Percentiles rank a stretch among this genome's conserved stretches.
phyloP scores from a whole-genome alignment of 2,113 vertebrate species.

The Dromiciops gliroides region DNA sequence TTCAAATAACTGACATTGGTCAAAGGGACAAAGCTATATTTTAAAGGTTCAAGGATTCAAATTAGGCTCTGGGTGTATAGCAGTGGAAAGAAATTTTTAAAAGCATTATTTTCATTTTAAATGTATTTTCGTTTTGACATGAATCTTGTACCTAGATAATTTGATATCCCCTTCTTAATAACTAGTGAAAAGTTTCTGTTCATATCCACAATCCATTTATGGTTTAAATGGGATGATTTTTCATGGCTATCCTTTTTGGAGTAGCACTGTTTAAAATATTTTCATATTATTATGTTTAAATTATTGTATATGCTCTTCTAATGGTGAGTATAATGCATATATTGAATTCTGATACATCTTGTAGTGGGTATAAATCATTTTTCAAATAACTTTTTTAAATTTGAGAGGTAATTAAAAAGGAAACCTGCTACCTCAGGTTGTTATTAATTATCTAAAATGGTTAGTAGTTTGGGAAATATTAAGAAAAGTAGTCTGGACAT shows the following conservation, averaged over 20 bases:
- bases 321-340: neutral
- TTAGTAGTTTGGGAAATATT: neutral
- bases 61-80: neutral
- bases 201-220: neutral
- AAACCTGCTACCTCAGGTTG: neutral
- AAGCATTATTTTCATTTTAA: neutral
- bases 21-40: neutral
- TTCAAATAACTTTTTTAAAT: conserved; percentile 24
- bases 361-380: neutral
- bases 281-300: neutral
- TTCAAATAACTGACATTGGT: conserved; percentile 39
- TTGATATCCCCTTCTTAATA: conserved; percentile 1
- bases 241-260: neutral
- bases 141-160: neutral
- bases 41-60: conserved; percentile 19
- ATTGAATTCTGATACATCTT: neutral
- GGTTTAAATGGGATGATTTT: conserved; percentile 25
- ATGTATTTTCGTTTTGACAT: neutral
- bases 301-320: neutral
- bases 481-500: conserved; percentile 1
- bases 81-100: conserved; percentile 2
- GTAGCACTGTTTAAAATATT: neutral
- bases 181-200: neutral
- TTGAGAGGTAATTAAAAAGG: conserved; percentile 33
- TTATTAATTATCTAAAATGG: conserved; percentile 38